Base-by-base conservation (phyloP, 2,113 vertebrate species). In the Siniperca knerii region DNA sequence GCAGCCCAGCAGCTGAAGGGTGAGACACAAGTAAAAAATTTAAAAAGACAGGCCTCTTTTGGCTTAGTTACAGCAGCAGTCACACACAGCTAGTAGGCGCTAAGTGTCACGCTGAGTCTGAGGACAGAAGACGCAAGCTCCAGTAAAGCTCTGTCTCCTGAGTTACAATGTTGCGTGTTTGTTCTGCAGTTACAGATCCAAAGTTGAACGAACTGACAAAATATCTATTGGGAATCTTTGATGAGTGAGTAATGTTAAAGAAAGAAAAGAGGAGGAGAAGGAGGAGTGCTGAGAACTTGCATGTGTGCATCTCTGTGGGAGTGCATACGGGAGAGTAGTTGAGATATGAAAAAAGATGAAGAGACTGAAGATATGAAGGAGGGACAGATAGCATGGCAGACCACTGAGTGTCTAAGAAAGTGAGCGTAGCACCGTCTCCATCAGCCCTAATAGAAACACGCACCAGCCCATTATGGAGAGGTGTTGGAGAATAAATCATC, bases 401-500 rank as follows among this genome's bases (percentile, higher is more conserved):
- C 79, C 86, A 75, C 69, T 85, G 90, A 73, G 78, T 88, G 86
- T 93, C 90, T 81, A 46, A 82, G 75, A 78, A 89, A 93, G 80
- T 92, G 90, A 93, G 88, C 54, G 25, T 65, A 74, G 81, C 77
- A 23, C 70, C 33, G 44, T 90, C 81, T 87, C 86, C 84, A 89
- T 93, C 88, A 87, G 82, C 80, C 84, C 78, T 92, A 92, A 94
- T 84, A 92, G 92, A 92, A 94, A 93, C 89, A 91, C 84, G 85
- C 91, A 84, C 61, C 29, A 29, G 79, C 75, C 90, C 87, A 89
- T 94, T 94, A 93, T 90, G 89, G 82, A 80, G 79, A 84, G 83
- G 80, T 90, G 87, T 93, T 95, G 90, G 86, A 87, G 92, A 93
- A 95, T 93, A 95, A 94, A 94, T 94, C 93, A 93, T 93, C 94